Evolutionary conservation across 2,113 vertebrate species (phyloP).

Genomic region (human (Homo sapiens)): DNA sequence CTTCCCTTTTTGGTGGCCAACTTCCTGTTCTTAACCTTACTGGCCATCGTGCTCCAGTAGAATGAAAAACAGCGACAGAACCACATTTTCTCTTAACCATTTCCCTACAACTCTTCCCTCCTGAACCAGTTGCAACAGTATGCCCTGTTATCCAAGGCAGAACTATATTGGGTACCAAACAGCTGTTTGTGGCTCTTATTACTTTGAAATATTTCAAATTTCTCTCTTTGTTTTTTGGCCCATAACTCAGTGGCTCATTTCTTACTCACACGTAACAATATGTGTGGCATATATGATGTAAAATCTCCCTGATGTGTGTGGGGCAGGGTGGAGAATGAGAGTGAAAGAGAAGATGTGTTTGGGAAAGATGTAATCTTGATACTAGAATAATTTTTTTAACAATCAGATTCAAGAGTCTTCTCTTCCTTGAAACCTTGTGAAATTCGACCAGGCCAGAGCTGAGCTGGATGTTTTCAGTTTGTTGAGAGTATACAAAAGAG

Average conservation of each 20-base stretch:
- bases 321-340: neutral
- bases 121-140: slow-evolving; percentile 47
- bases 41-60: slow-evolving; percentile 72
- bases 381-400: slow-evolving; percentile 8
- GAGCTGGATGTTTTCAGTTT: slow-evolving; percentile 65
- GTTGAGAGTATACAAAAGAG: slow-evolving; percentile 49
- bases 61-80: slow-evolving; percentile 73
- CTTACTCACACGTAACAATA: slow-evolving; percentile 37
- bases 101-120: slow-evolving; percentile 54
- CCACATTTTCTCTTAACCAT: slow-evolving; percentile 76
- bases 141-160: slow-evolving; percentile 50
- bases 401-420: slow-evolving; percentile 40
- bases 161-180: slow-evolving; percentile 73
- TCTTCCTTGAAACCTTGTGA: slow-evolving; percentile 67
- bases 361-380: slow-evolving; percentile 38
- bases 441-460: slow-evolving; percentile 58
- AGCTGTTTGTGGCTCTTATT: slow-evolving; percentile 78
- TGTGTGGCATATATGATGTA: neutral
- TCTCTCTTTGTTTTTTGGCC: slow-evolving; percentile 64
- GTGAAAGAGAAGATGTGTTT: neutral
- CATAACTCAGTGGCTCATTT: slow-evolving; percentile 42
- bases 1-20: neutral
- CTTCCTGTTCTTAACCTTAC: slow-evolving; percentile 62
- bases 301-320: neutral
- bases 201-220: slow-evolving; percentile 77